These are phyloP conservation scores for Polypedilum vanderplanki DNA, from an alignment of 1,140 invertebrate genomes.

Conservation along the genomic window DNA sequence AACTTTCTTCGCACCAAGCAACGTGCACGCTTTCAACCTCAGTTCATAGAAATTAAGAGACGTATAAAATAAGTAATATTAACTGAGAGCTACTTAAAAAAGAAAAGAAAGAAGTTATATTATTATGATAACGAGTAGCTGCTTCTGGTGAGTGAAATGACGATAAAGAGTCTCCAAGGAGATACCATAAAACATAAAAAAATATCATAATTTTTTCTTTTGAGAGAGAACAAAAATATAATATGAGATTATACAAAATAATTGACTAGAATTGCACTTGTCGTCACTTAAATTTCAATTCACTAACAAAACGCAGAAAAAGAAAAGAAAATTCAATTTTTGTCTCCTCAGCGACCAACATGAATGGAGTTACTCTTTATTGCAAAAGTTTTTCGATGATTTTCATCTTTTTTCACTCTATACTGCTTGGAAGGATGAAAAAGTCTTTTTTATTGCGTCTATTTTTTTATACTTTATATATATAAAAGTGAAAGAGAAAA, in stretches of 20 bases:
- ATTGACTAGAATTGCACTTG: slow-evolving; percentile 23
- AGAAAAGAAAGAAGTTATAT: not conserved
- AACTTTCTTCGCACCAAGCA: not conserved
- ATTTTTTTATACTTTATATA: no score
- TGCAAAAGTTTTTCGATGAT: slow-evolving; percentile 12
- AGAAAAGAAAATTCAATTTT: not conserved
- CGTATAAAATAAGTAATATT: not conserved
- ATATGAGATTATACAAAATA: not conserved
- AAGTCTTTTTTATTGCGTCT: no score
- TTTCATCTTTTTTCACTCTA: not conserved
- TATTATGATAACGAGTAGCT: not conserved
- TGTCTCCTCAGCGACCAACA: not conserved
- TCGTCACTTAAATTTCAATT: slow-evolving; percentile 25
- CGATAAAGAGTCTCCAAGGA: slow-evolving; percentile 12
- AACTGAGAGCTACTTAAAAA: no score
- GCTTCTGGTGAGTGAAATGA: not conserved
- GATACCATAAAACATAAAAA: not conserved
- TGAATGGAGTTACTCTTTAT: not conserved
- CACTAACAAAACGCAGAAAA: not conserved
- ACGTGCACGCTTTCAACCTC: not conserved
- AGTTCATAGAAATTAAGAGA: not conserved
- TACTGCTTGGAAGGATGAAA: no score
- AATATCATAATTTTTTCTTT: not conserved
- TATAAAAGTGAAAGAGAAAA: no score
- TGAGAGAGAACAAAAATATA: not conserved